A percentile compares a stretch with the other conserved stretches of the same genome.
Conservation (phyloP, 2,797 vertebrate genomes). For the Tapera naevia region DNA sequence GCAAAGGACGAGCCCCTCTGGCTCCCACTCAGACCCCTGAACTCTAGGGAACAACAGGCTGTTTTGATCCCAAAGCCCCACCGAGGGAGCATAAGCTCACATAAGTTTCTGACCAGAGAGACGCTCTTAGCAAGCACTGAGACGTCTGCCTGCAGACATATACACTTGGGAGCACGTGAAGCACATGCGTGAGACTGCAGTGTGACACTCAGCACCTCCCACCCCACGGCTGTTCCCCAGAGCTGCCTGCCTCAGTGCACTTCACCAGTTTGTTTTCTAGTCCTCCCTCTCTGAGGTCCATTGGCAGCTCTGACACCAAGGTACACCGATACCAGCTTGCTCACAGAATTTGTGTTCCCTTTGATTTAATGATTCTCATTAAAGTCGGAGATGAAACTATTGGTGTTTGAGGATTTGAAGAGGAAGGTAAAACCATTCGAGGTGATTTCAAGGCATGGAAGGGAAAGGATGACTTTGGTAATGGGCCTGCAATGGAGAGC, state of each 20-base stretch:
- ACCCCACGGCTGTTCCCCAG: slow-evolving; percentile 1
- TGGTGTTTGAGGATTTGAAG: slow-evolving; percentile 6
- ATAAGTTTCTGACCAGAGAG: slow-evolving; percentile 18
- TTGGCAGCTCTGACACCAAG: neutral
- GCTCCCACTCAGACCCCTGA: slow-evolving; percentile 92
- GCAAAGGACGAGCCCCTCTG: slow-evolving; percentile 86
- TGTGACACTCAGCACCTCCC: slow-evolving; percentile 50
- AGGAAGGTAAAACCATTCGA: neutral
- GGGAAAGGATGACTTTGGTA: neutral
- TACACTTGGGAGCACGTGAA: slow-evolving; percentile 28
- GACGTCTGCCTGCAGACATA: neutral
- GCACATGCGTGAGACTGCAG: slow-evolving; percentile 31
- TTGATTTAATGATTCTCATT: slow-evolving; percentile 37
- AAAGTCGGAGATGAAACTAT: slow-evolving; percentile 31
- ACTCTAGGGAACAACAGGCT: slow-evolving; percentile 80
- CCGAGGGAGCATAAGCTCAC: neutral
- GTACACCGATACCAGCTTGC: neutral
- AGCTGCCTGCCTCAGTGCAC: neutral
- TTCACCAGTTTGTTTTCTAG: neutral
- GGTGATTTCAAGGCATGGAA: neutral
- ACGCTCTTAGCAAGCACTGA: neutral
- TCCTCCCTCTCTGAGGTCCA: neutral
- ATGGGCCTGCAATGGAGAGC: neutral
- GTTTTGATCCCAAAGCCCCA: neutral
- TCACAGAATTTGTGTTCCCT: slow-evolving; percentile 21